A percentile compares a stretch with the other conserved stretches of the same genome.
Conservation (phyloP, 2,113 vertebrate genomes). For the Corythornis madagascariensis region DNA sequence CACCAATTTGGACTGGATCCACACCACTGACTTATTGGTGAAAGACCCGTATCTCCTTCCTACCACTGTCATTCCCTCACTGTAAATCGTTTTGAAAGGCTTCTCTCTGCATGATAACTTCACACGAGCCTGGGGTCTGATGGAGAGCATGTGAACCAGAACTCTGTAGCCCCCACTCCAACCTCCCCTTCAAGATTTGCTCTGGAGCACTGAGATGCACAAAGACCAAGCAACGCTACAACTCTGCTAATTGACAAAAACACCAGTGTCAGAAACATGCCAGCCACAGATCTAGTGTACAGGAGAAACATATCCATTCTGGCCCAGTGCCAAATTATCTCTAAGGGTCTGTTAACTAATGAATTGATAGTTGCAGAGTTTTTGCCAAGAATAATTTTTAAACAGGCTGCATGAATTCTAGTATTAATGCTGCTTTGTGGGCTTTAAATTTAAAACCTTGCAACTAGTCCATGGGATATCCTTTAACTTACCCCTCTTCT, state of each 20-base stretch:
- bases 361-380: constrained; percentile 1
- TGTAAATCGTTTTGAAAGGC: constrained; percentile 48
- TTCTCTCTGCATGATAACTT: constrained; percentile 5
- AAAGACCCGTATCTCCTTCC: constrained; percentile 27
- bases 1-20: constrained; percentile 32
- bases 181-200: background rate
- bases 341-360: constrained; percentile 23
- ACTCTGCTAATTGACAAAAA: background rate
- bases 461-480: constrained; percentile 5
- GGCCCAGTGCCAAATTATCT: constrained; percentile 29
- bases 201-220: background rate
- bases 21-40: constrained; percentile 24
- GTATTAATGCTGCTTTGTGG: background rate
- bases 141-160: rapidly evolving
- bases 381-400: constrained; percentile 43
- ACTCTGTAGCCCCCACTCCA: background rate
- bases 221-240: background rate
- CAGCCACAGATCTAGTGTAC: background rate
- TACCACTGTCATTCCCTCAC: constrained; percentile 7
- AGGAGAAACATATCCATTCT: background rate
- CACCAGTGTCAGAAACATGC: background rate
- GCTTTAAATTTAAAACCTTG: constrained; percentile 38
- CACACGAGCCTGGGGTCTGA: background rate
- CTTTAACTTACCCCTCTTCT: constrained; percentile 12
- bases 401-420: background rate